Conservation (phyloP, 2,113 vertebrate species). For the Calidris pugnax region DNA sequence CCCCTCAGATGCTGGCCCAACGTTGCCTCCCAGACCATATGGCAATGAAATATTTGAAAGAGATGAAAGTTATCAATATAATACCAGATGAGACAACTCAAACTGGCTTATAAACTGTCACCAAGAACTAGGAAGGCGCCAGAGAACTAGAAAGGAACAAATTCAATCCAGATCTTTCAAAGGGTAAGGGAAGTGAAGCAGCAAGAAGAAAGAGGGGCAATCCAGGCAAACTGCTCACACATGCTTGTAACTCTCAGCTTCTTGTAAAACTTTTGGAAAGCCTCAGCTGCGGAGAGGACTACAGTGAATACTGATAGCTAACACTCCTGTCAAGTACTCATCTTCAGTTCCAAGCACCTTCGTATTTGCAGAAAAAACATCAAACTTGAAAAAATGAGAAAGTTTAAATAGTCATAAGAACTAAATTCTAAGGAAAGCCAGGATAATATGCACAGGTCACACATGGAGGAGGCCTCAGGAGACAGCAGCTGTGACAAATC, state of each 20-base stretch:
- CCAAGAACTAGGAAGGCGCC: background rate
- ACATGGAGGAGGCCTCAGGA: accelerated
- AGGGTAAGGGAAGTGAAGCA: background rate
- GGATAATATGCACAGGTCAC: background rate
- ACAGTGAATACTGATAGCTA: background rate
- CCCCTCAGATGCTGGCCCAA: background rate
- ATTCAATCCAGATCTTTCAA: background rate
- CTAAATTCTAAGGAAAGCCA: background rate
- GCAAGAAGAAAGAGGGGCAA: background rate
- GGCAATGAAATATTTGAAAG: background rate
- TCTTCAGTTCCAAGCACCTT: background rate
- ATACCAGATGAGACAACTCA: background rate
- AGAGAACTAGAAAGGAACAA: background rate
- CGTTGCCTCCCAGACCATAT: background rate
- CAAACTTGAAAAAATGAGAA: background rate
- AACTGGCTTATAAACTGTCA: background rate
- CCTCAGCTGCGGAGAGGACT: background rate
- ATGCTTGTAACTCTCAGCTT: background rate
- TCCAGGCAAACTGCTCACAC: background rate
- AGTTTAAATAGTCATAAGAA: background rate
- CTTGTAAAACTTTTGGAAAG: background rate
- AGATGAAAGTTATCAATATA: background rate
- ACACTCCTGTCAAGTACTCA: background rate
- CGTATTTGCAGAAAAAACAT: background rate
- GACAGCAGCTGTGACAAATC: background rate